Percentiles rank a stretch among this genome's conserved stretches.
Evolutionary conservation across 2,113 vertebrate species (phyloP).

Genomic region (Anser cygnoides): DNA sequence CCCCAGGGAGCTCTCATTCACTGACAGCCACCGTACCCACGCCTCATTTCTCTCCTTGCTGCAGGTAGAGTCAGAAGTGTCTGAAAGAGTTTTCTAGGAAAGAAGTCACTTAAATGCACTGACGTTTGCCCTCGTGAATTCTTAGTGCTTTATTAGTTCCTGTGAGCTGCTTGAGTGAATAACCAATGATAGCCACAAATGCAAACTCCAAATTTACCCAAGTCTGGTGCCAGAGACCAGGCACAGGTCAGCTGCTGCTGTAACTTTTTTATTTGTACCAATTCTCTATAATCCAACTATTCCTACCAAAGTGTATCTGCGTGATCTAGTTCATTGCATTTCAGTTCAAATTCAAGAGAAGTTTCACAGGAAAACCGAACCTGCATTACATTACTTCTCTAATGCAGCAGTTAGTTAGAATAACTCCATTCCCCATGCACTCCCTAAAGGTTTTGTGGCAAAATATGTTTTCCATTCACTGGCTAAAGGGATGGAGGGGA

Average conservation of each 20-base stretch:
- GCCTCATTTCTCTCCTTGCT: neutral
- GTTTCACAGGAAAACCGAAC: neutral
- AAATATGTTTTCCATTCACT: neutral
- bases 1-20: neutral
- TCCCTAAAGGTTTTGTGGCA: slow-evolving; percentile 1
- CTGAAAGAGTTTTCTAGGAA: neutral
- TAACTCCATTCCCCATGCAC: neutral
- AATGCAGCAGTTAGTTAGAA: neutral
- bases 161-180: neutral
- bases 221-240: neutral
- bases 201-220: neutral
- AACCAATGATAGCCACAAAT: neutral
- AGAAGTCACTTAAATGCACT: neutral
- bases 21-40: neutral
- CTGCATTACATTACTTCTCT: neutral
- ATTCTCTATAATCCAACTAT: neutral
- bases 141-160: neutral
- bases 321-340: neutral
- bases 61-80: neutral
- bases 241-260: neutral
- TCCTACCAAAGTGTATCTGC: neutral
- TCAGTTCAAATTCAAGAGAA: neutral
- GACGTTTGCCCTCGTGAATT: neutral
- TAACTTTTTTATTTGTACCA: neutral
- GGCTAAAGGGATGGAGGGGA: neutral